A percentile compares a stretch with the other conserved stretches of the same genome.
Conservation (phyloP, 2,888 invertebrate genomes). For the Noctua janthina region DNA sequence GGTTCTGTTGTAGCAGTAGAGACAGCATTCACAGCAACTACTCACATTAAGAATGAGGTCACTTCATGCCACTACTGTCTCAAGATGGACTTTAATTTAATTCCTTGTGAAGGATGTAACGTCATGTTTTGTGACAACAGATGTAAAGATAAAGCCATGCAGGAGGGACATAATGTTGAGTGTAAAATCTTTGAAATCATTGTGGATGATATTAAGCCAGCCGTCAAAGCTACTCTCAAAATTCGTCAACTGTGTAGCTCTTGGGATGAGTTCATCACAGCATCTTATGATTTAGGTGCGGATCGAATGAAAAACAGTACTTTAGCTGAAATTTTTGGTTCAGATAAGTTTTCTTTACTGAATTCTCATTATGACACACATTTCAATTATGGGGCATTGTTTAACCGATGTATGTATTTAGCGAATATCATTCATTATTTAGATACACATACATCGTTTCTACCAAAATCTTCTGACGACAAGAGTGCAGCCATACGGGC, state of each 20-base stretch:
- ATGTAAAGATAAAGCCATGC: constrained; percentile 39
- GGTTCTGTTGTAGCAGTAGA: constrained; percentile 48
- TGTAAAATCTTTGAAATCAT: constrained; percentile 28
- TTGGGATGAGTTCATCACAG: constrained; percentile 51
- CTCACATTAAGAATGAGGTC: not conserved
- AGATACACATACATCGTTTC: constrained; percentile 37
- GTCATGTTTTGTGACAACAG: constrained; percentile 43
- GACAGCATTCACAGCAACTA: constrained; percentile 25
- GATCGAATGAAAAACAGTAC: constrained; percentile 36
- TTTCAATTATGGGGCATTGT: constrained; percentile 40
- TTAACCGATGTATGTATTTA: constrained; percentile 28
- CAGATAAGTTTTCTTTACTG: constrained; percentile 45
- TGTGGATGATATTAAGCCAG: not conserved
- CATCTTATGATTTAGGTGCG: constrained; percentile 40
- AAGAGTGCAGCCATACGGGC: constrained; percentile 40
- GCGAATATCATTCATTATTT: constrained; percentile 40
- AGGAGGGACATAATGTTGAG: constrained; percentile 45
- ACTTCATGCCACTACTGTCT: constrained; percentile 41
- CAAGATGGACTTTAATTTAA: constrained; percentile 42
- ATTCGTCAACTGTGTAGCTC: constrained; percentile 47
- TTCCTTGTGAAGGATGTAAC: constrained; percentile 42
- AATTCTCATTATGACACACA: constrained; percentile 40
- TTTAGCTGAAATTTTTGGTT: constrained; percentile 40
- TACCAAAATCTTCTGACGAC: constrained; percentile 24
- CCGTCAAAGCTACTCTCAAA: constrained; percentile 37